These are phyloP conservation scores for Dichetophora obliterata DNA, from an alignment of 2,888 invertebrate genomes.

Conservation along the genomic window DNA sequence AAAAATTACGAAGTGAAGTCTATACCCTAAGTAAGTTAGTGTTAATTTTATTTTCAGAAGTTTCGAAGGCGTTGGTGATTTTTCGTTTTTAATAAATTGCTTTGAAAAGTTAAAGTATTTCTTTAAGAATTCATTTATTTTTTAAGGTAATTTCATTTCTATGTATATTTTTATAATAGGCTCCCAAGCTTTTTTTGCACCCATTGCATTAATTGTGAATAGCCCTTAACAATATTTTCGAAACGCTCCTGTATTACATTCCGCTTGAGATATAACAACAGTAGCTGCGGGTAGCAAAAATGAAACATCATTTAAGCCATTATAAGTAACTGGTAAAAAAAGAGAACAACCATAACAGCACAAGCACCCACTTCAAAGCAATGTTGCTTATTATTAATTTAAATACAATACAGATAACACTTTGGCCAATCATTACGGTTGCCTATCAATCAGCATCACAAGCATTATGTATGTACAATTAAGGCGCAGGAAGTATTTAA, in stretches of 20 bases:
- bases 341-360: neutral
- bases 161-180: no score
- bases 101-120: no score
- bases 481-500: neutral
- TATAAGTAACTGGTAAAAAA: neutral
- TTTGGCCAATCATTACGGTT: neutral
- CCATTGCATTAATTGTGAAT: no score
- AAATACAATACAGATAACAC: slow-evolving; percentile 7
- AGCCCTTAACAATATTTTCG: no score
- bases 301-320: neutral
- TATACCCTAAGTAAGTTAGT: no score
- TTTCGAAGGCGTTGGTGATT: no score
- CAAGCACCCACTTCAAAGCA: neutral
- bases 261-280: neutral
- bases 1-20: no score
- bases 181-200: no score
- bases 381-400: slow-evolving; percentile 29
- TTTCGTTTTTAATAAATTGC: no score
- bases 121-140: no score
- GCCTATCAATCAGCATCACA: neutral
- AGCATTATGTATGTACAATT: slow-evolving; percentile 24
- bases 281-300: neutral
- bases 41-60: no score
- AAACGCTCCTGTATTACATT: neutral
- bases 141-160: no score